Evolutionary conservation across 2,888 invertebrate genomes (phyloP).

Genomic region (Odontomyia ornata): DNA sequence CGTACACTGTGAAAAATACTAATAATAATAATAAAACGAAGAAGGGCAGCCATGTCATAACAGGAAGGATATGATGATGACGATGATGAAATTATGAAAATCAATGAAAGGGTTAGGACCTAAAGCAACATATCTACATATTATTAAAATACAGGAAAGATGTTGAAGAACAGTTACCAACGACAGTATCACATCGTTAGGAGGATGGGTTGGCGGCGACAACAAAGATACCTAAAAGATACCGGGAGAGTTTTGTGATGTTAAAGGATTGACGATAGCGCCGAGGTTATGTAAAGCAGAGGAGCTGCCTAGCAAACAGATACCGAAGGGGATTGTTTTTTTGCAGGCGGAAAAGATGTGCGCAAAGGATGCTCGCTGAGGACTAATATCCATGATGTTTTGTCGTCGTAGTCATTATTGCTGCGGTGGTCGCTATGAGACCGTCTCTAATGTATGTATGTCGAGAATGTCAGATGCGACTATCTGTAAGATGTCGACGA

Average conservation of each 20-base stretch:
- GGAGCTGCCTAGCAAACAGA: background rate
- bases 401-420: background rate
- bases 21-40: conserved; percentile 26
- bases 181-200: too few species aligned
- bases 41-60: conserved; percentile 23
- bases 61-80: conserved; percentile 29
- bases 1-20: background rate
- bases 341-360: too few species aligned
- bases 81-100: conserved; percentile 38
- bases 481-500: background rate
- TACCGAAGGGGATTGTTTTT: background rate
- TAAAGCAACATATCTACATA: background rate
- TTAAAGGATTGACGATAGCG: too few species aligned
- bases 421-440: conserved; percentile 10
- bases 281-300: too few species aligned
- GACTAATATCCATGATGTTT: background rate
- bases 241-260: background rate
- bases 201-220: background rate
- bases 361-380: too few species aligned
- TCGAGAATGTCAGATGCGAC: background rate
- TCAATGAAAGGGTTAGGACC: conserved; percentile 41
- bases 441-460: background rate
- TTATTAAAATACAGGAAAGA: background rate
- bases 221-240: background rate
- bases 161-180: background rate